Evolutionary conservation across 2,888 invertebrate species (phyloP).

Genomic region (Liodrosophila aerea): DNA sequence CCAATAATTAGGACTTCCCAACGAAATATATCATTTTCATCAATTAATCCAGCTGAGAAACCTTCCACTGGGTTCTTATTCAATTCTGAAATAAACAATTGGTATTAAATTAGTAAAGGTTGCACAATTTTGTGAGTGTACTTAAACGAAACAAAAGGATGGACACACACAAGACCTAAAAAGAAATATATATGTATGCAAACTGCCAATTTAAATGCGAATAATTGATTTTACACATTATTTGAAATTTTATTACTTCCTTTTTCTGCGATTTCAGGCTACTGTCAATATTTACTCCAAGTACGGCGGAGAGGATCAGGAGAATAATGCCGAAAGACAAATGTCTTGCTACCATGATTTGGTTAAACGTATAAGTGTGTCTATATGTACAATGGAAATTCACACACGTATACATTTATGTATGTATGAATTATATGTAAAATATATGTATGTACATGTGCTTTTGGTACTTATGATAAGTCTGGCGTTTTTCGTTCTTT

Average conservation of each 20-base stretch:
- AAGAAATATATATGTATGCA: too few species aligned
- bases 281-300: too few species aligned
- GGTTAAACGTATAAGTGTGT: neutral
- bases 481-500: too few species aligned
- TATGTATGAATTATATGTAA: neutral
- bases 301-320: too few species aligned
- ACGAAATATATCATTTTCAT: slow-evolving; percentile 99
- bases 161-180: too few species aligned
- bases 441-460: neutral
- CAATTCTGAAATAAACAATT: slow-evolving; percentile 87
- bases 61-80: slow-evolving; percentile 99
- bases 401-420: neutral
- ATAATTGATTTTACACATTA: neutral
- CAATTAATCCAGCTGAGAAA: slow-evolving; percentile 99
- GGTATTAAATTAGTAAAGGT: slow-evolving; percentile 17
- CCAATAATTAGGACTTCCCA: slow-evolving; percentile 99
- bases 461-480: too few species aligned
- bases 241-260: neutral
- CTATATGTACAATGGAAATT: slow-evolving; percentile 4
- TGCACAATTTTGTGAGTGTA: too few species aligned
- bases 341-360: too few species aligned
- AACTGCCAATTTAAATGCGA: neutral
- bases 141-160: neutral
- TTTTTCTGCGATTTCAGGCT: too few species aligned
- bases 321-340: too few species aligned